Evolutionary conservation across 2,113 vertebrate species (phyloP).

Genomic region (Mustelus asterias): DNA sequence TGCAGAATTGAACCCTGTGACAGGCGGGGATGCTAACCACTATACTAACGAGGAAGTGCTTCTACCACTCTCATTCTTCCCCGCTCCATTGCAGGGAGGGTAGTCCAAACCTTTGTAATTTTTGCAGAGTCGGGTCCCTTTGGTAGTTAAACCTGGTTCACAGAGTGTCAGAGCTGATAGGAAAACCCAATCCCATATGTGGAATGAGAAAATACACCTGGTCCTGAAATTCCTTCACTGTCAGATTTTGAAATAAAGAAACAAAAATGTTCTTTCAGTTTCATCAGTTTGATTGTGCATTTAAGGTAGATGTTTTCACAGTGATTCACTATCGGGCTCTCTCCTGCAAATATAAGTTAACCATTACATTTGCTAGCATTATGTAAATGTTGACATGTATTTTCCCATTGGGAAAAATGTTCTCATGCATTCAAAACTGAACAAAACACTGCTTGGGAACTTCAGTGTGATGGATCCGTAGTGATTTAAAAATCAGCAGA

Average conservation of each 20-base stretch:
- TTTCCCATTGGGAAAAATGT: not conserved
- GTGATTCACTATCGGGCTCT: too few species aligned
- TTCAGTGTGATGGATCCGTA: not conserved
- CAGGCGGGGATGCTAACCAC: too few species aligned
- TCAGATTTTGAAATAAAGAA: not conserved
- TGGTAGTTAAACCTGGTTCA: not conserved
- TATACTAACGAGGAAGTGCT: too few species aligned
- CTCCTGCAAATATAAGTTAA: not conserved
- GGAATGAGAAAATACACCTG: not conserved
- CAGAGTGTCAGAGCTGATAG: too few species aligned
- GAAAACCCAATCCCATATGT: not conserved
- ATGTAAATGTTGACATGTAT: not conserved
- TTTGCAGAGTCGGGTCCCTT: too few species aligned
- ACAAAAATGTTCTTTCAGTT: too few species aligned
- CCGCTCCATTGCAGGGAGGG: not conserved
- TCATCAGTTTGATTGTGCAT: not conserved
- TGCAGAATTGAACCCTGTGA: too few species aligned
- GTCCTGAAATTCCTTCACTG: not conserved
- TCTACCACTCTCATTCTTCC: not conserved
- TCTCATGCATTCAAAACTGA: not conserved
- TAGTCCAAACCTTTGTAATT: not conserved
- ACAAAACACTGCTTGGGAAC: not conserved
- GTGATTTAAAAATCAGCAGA: too few species aligned
- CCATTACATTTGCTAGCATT: not conserved
- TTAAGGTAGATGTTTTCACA: not conserved